Evolutionary conservation across 2,888 invertebrate species (phyloP), one percentile per base, ranked within the genome.

Genomic region (Nymphalis c-album): DNA sequence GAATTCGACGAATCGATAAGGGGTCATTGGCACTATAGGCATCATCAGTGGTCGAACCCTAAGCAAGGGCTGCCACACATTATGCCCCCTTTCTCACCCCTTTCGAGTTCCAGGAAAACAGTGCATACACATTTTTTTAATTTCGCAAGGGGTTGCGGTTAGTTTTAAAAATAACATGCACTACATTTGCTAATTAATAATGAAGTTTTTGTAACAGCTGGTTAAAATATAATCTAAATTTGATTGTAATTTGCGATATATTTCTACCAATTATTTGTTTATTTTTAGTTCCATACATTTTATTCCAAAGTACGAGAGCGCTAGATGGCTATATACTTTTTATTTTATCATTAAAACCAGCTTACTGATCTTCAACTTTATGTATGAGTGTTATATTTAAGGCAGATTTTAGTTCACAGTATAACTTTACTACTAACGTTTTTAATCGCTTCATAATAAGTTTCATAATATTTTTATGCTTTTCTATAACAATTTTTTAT

Each of bases 1-100:
- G 88, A 88, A 88, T 85, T 83, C 80, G 78, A 79, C 80, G 77
- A 91, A 91, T 91, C 91, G 89, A 91, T 91, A 89, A 85, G 79
- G 59, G 91, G 91, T 91, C 91, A 91, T 91, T 88, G 91, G 84
- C 91, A 90, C 90, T 82, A 87, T 86, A 87, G 85, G 82, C 85
- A 87, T 85, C 87, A 86, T 85, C 84, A 78, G 85, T 85, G 86
- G 83, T 86, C 78, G 85, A 86, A 85, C 91, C 90, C 90, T 88
- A 83, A 81, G 80, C 75, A 80, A 88, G 87, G 88, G 88, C 84
- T 81, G 85, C 84, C 83, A 85, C 83, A 85, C 84, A 86, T 86
- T 87, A 85, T 84, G 76, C 84, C 84, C 82, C 84, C 79, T 78
- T 79, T 80, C 79, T 80, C 81, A 77, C 83, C 84, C 85, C 83